Percentiles rank a stretch among this genome's conserved stretches.
Evolutionary conservation across 2,888 invertebrate species (phyloP).

Genomic region (Coronaproctus castanopsis): DNA sequence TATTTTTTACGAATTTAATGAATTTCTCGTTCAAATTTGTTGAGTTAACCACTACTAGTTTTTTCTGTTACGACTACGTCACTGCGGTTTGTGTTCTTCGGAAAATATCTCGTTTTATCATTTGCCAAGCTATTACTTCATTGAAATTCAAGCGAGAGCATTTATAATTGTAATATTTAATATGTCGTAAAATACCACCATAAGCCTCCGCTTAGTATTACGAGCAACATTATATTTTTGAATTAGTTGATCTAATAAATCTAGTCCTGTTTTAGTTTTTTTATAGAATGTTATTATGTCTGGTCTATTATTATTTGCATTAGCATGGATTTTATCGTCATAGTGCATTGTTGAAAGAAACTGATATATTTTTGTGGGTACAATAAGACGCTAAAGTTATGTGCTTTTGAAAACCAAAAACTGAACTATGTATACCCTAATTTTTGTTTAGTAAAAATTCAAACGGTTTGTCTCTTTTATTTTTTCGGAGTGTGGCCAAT

Average conservation of each 20-base stretch:
- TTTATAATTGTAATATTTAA: not conserved
- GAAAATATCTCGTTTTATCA: not conserved
- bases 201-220: not conserved
- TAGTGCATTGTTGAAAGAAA: not conserved
- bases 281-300: not conserved
- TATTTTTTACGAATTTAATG: no score
- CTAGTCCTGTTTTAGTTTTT: not conserved
- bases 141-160: not conserved
- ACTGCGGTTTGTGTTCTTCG: not conserved
- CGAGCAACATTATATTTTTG: not conserved
- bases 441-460: not conserved
- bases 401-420: not conserved
- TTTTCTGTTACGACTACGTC: no score
- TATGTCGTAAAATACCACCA: not conserved
- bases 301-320: not conserved
- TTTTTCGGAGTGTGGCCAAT: not conserved
- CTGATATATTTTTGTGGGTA: not conserved
- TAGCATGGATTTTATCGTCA: not conserved
- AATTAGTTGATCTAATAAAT: not conserved
- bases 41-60: no score
- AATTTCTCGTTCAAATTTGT: no score
- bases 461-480: not conserved
- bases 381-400: not conserved
- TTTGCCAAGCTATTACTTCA: not conserved
- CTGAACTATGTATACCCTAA: not conserved